Evolutionary conservation across 2,888 invertebrate genomes (phyloP).

Genomic region (Horisme vitalbata): DNA sequence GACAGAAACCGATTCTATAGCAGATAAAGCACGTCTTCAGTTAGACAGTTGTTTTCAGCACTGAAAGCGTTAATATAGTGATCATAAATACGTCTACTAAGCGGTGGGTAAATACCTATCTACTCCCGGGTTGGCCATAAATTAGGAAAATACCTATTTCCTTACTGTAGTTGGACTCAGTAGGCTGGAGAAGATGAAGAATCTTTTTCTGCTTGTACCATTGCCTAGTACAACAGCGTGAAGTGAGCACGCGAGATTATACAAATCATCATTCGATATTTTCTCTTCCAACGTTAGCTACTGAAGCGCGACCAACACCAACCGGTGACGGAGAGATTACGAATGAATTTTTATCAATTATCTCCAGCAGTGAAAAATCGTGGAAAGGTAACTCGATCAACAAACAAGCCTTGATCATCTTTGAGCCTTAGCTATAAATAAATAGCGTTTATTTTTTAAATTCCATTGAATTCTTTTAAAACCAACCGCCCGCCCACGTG

Average conservation of each 20-base stretch:
- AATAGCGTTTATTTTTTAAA: slow-evolving; percentile 14
- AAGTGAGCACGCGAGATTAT: slow-evolving; percentile 10
- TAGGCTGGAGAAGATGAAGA: too few relatives aligned
- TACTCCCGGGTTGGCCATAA: too few relatives aligned
- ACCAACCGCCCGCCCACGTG: slow-evolving; percentile 25
- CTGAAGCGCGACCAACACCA: slow-evolving; percentile 14
- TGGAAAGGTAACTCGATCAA: slow-evolving; percentile 8
- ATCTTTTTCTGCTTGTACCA: too few relatives aligned
- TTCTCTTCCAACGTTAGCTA: slow-evolving; percentile 51
- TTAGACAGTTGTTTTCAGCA: too few relatives aligned
- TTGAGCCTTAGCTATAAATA: too few relatives aligned
- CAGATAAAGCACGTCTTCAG: too few relatives aligned
- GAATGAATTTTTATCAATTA: slow-evolving; percentile 5
- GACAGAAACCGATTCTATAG: too few relatives aligned
- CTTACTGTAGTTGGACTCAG: too few relatives aligned
- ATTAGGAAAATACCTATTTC: too few relatives aligned
- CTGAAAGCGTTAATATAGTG: too few relatives aligned
- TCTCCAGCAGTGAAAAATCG: slow-evolving; percentile 5
- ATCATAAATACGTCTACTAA: too few relatives aligned
- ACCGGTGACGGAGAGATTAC: slow-evolving; percentile 4
- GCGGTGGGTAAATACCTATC: too few relatives aligned
- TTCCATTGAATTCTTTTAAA: slow-evolving; percentile 20
- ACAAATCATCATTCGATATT: slow-evolving; percentile 42
- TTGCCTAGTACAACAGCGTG: not conserved
- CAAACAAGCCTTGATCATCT: slow-evolving; percentile 1